Evolutionary conservation across 2,113 vertebrate species (phyloP), one percentile per base, ranked within the genome.

Genomic region (Thalassarche chlororhynchos): DNA sequence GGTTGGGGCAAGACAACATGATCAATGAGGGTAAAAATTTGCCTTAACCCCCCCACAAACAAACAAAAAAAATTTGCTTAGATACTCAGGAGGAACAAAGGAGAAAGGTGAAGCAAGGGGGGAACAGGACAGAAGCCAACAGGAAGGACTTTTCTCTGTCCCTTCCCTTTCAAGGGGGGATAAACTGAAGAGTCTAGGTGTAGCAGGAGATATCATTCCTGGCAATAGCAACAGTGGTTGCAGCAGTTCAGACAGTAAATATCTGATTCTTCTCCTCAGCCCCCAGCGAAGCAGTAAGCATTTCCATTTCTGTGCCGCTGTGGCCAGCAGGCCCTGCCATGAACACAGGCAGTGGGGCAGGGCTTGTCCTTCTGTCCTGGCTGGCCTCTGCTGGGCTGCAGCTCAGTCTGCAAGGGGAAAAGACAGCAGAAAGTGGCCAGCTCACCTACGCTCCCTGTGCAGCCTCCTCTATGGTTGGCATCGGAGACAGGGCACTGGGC

Each of bases 391-490:
- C 26, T 47, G 52, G 36, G 32, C 36, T 36, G 64, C 60, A 69
- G 44, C n/a, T 83, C 19, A 6, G n/a, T 5, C 84, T 74, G 44
- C 8, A 28, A 60, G 38, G 18, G 12, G 40, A 86, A 20, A 32
- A 18, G 60, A 16, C 17, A 36, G 25, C 64, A 68, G 34, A 58
- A 82, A 52, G 21, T 6, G 16, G 6, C 12, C 4, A 4, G 21
- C 40, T 54, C 34, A 17, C 10, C 32, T 14, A 2, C 0, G 1
- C 2, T 36, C 14, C 24, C 61, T 17, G n/a, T 2, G 5, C 46
- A 84, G 15, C 28, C 40, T 66, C 40, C 29, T 61, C 51, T 38
- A 8, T 6, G 25, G 42, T 26, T 74, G 42, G 14, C 26, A 18
- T 2, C 40, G 70, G 14, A 77, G 32, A 28, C 7, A 44, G 40